Evolutionary conservation across 2,797 vertebrate species (phyloP), one percentile per base, ranked within the genome.

Genomic region (Petrocephalus sullivani): DNA sequence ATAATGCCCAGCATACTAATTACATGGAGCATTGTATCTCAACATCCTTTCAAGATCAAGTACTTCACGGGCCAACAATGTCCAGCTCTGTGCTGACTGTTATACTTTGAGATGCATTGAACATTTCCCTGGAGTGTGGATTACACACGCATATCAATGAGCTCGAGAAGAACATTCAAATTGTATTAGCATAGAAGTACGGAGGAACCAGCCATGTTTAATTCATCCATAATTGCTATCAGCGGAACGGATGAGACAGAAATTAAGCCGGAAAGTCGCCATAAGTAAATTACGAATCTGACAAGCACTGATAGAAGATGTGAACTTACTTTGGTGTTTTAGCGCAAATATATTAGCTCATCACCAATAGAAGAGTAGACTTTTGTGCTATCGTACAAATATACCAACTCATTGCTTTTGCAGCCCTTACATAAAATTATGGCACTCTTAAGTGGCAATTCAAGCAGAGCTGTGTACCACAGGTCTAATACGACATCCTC

Each of bases 281-380:
- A 53, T 89, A 53, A 81, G 75, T 60, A 81, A 89, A 87, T 89
- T 82, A 53, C 12, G 60, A 58, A 87, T 54, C 51, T 82, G 56
- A 41, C n/a, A 46, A 9, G 21, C 54, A 81, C 33, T 60, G 33
- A 87, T 60, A 56, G 54, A 86, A 86, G 28, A 41, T 89, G 54
- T 81, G 46, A 56, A 89, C 67, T 33, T 87, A 89, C 67, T 33
- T 87, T 78, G 14, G 4, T 19, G 33, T 49, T 71, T 86, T 61
- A 60, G 23, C 19, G 16, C 60, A 33, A 86, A 86, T 57, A 86
- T 86, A 89, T 89, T 67, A 89, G 3, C 49, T 12, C 64, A 5
- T 67, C 64, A 58, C 28, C 71, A 23, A 75, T 57, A 1, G 51
- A 88, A 71, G 16, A 64, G 61, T 78, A 23, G 53, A 86, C 83